These are phyloP conservation scores for Odocoileus virginianus DNA, from an alignment of 2,113 vertebrate species.

Conservation along the genomic window DNA sequence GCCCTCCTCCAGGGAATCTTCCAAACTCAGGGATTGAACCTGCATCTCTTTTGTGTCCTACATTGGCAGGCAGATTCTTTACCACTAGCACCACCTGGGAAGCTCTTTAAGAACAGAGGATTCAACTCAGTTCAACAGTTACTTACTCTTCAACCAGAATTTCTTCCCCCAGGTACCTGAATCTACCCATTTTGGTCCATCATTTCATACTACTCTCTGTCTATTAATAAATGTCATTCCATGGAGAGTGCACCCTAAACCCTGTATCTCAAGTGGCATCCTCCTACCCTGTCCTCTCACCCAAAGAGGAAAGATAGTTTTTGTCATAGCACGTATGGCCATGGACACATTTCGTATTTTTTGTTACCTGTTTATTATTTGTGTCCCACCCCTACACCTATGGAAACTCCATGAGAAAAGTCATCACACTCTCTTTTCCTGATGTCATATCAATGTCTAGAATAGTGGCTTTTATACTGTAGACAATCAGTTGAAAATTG, in stretches of 20 bases:
- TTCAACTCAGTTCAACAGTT: not conserved
- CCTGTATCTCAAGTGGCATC: not conserved
- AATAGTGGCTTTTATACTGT: not conserved
- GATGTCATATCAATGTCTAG: not conserved
- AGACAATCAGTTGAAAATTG: not conserved
- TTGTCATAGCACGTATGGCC: not conserved
- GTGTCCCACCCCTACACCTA: not conserved
- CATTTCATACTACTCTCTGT: not conserved
- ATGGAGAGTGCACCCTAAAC: not conserved
- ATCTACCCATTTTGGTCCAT: not conserved
- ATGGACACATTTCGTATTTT: not conserved
- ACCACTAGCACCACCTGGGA: not conserved
- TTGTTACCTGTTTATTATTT: not conserved
- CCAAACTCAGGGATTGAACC: not conserved
- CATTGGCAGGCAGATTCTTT: not conserved
- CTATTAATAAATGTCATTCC: not conserved
- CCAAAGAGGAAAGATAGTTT: not conserved
- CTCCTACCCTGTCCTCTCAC: not conserved
- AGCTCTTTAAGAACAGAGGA: not conserved
- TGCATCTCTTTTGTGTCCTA: not conserved
- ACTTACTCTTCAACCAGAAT: not conserved
- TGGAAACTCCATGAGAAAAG: not conserved
- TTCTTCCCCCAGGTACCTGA: not conserved
- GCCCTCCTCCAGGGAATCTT: not conserved
- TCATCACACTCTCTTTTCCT: not conserved